Base-by-base conservation (phyloP, 2,888 invertebrate species). In the Ichneumoninae sp. region DNA sequence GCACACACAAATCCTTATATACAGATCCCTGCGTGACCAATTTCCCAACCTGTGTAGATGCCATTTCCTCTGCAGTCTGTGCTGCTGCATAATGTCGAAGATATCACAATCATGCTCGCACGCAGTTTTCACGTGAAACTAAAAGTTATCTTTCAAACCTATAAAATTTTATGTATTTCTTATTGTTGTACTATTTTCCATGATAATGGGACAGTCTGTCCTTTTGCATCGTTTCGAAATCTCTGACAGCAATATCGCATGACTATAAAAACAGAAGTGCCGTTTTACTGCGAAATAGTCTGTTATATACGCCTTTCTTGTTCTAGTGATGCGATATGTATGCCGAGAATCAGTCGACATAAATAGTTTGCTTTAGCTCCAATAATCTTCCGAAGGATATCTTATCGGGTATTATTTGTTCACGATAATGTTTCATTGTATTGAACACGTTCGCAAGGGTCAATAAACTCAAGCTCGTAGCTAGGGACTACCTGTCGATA, bases 331-430 rank as follows among this genome's bases (percentile, higher is more conserved):
- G 10, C 26, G 22, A 57, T 26, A 10, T 52, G 19, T 52, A 13
- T 10, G 10, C 22, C 4, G 13, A 22, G 57, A 57, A 26, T 30
- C 57, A n/a, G 44, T 44, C 19, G 40, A 71, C 69, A 72, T 86
- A 77, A 86, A 82, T 85, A 62, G 75, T 83, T 86, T 76, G 50
- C 68, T 77, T 75, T 50, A 54, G 62, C 30, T 1, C 30, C 65
- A 57, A 76, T 54, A 54, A 71, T 83, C 82, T 72, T 82, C 69
- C 47, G 50, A 26, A 13, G 13, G 33, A 33, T 69, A 69, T 69
- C 60, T 50, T 30, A n/a, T 40, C 40, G n/a, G 40, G 13, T n/a
- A 44, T 44, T 13, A 44, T 44, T 13, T 44, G 10, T 13, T 44
- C 16, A 16, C 44, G 44, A 44, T 44, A 44, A 44, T 44, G 44